Evolutionary conservation across 2,797 vertebrate species (phyloP).

Genomic region (Pyrocephalus nanus): DNA sequence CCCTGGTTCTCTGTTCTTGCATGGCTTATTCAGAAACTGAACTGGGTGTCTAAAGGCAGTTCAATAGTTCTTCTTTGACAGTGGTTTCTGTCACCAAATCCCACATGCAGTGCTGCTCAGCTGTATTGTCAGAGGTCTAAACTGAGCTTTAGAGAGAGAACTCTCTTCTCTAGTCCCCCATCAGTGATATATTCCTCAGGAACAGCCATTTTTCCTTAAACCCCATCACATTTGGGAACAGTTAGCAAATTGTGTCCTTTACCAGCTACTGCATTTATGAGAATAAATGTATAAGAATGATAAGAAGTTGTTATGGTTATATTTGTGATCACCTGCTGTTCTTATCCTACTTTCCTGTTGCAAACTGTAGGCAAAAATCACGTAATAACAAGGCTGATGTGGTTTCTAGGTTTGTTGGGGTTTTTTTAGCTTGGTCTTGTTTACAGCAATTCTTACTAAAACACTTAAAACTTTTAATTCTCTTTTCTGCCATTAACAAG

Average conservation of each 20-base stretch:
- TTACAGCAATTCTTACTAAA: not conserved
- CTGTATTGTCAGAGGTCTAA: not conserved
- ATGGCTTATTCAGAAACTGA: not conserved
- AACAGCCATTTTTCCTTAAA: not conserved
- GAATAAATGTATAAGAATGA: not conserved
- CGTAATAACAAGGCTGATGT: not conserved
- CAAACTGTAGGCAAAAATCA: not conserved
- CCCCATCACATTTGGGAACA: not conserved
- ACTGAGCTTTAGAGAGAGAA: not conserved
- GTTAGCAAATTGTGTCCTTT: not conserved
- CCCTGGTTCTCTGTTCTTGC: not conserved
- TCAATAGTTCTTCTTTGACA: not conserved
- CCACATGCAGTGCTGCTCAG: not conserved
- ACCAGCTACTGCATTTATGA: not conserved
- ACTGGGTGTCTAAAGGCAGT: not conserved
- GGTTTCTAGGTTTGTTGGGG: not conserved
- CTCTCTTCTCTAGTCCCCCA: not conserved
- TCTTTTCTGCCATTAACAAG: not conserved
- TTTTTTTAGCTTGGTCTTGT: not conserved
- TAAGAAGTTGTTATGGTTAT: not conserved
- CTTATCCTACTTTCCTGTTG: not conserved
- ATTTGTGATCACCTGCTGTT: not conserved
- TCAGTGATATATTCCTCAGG: not conserved
- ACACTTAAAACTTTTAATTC: not conserved
- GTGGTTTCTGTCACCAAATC: not conserved